These are phyloP conservation scores for Craseonycteris thonglongyai DNA, from an alignment of 2,113 vertebrate genomes.

Conservation along the genomic window DNA sequence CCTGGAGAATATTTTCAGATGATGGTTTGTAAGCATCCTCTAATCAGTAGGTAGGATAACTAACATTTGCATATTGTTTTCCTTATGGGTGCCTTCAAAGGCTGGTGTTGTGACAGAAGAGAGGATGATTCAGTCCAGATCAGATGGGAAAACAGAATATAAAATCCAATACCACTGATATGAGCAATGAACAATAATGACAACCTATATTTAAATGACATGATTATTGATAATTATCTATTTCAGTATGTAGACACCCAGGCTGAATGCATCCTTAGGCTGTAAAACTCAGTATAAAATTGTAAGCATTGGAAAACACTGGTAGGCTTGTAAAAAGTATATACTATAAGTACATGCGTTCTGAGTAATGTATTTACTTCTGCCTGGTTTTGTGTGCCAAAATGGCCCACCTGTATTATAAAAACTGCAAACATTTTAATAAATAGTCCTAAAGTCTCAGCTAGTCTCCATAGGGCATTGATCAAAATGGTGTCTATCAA, in stretches of 20 bases:
- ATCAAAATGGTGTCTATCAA: background rate
- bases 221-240: conserved; percentile 20
- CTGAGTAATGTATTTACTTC: background rate
- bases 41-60: background rate
- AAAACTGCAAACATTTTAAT: background rate
- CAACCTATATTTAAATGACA: conserved; percentile 14
- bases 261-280: background rate
- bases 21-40: background rate
- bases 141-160: conserved; percentile 37
- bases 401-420: background rate
- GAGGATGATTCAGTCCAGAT: conserved; percentile 32
- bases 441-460: background rate
- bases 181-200: background rate
- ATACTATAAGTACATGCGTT: background rate
- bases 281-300: conserved; percentile 19
- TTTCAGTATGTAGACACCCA: background rate
- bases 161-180: conserved; percentile 1
- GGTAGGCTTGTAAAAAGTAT: background rate
- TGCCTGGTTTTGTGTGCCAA: background rate
- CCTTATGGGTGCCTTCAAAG: background rate
- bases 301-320: background rate
- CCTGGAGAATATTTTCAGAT: background rate
- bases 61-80: background rate
- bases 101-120: conserved; percentile 16
- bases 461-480: background rate